phyloP scores from a whole-genome alignment of 2,888 invertebrate genomes.

The Lepidonotus clava region DNA sequence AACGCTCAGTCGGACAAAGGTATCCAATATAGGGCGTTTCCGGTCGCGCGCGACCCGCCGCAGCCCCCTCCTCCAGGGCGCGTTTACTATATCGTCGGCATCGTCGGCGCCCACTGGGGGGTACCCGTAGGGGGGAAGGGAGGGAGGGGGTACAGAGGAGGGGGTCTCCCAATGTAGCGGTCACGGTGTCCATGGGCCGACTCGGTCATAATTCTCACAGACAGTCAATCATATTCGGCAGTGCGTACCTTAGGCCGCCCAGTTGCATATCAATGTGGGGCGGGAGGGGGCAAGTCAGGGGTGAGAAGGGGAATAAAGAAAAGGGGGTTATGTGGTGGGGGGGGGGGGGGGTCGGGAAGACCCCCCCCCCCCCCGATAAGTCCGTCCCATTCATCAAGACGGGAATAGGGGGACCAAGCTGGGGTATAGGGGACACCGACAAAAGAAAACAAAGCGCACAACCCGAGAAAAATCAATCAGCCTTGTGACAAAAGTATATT shows the following conservation, averaged over 20 bases:
- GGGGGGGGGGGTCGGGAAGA: slow-evolving; percentile 7
- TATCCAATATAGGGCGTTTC: slow-evolving; percentile 6
- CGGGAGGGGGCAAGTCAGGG: not conserved
- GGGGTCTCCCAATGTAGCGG: slow-evolving; percentile 22
- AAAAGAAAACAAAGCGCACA: slow-evolving; percentile 33
- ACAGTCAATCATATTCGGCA: slow-evolving; percentile 47
- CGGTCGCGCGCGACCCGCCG: too few relatives aligned
- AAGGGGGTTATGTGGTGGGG: not conserved
- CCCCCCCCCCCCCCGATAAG: not conserved
- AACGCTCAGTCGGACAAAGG: slow-evolving; percentile 27
- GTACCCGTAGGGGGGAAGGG: not conserved
- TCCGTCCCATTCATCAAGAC: slow-evolving; percentile 14
- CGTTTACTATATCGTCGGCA: too few relatives aligned
- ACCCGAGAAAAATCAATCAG: slow-evolving; percentile 50
- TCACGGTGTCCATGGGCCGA: not conserved
- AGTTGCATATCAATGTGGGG: slow-evolving; percentile 38
- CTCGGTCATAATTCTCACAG: slow-evolving; percentile 34
- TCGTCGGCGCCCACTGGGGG: too few relatives aligned
- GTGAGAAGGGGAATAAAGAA: too few relatives aligned
- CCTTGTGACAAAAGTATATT: slow-evolving; percentile 47
- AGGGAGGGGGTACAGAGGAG: not conserved
- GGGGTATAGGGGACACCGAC: not conserved
- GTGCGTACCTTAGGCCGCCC: slow-evolving; percentile 30
- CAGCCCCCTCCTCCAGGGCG: too few relatives aligned
- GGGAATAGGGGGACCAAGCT: not conserved